These are phyloP conservation scores for Lithophane ornitopus DNA, from an alignment of 2,888 invertebrate genomes.

Conservation along the genomic window DNA sequence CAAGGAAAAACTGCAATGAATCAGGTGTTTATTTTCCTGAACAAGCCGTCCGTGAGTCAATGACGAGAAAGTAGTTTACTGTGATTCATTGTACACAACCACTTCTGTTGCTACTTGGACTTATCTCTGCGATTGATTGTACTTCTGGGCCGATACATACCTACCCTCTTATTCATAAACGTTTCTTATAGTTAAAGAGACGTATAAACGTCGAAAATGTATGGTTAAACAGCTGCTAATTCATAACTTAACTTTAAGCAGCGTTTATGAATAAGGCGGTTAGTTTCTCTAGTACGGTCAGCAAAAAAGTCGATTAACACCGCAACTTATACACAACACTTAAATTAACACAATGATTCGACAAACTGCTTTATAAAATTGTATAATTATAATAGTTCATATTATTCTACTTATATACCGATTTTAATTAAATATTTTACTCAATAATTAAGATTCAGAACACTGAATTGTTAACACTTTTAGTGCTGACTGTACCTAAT, in stretches of 20 bases:
- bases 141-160: slow-evolving; percentile 6
- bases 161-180: no score
- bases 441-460: neutral
- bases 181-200: no score
- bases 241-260: no score
- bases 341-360: neutral
- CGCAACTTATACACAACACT: neutral
- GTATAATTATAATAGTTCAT: no score
- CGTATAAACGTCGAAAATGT: no score
- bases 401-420: neutral
- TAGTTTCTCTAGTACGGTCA: neutral
- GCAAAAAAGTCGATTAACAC: neutral
- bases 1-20: slow-evolving; percentile 29
- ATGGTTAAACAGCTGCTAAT: no score
- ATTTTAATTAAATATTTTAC: neutral
- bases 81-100: slow-evolving; percentile 45
- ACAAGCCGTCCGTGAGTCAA: slow-evolving; percentile 37
- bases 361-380: neutral
- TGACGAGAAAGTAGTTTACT: slow-evolving; percentile 42
- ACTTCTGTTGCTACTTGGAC: slow-evolving; percentile 26
- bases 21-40: slow-evolving; percentile 42
- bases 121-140: slow-evolving; percentile 33
- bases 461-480: neutral
- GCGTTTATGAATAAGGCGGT: no score
- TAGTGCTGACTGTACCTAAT: neutral